Conservation (phyloP, 2,113 vertebrate genomes). For the Apteryx mantelli region DNA sequence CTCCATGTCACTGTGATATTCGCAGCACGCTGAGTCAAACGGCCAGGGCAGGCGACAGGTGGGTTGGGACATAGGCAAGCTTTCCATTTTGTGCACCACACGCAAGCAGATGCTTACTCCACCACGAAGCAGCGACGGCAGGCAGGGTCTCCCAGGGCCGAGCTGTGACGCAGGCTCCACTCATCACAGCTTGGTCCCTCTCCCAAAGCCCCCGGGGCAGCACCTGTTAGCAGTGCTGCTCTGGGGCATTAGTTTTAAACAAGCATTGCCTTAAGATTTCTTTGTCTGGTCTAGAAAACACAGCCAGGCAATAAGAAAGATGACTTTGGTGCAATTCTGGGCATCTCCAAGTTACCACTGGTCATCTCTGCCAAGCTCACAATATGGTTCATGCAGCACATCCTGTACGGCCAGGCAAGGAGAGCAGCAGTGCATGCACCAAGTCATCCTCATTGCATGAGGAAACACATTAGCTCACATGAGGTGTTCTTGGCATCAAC, state of each 20-base stretch:
- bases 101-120: conserved; percentile 27
- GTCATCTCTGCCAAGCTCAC: background rate
- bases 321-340: rapidly evolving
- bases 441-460: rapidly evolving
- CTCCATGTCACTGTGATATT: conserved; percentile 31
- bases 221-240: rapidly evolving
- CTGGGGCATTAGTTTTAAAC: background rate
- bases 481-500: background rate
- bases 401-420: too few species aligned
- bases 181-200: background rate
- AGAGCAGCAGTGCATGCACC: too few species aligned
- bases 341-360: background rate
- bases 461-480: background rate
- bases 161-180: rapidly evolving
- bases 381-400: background rate
- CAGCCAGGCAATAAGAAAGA: background rate
- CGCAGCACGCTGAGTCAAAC: conserved; percentile 38
- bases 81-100: background rate
- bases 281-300: background rate
- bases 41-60: background rate
- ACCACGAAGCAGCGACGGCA: conserved; percentile 11
- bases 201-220: background rate
- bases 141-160: background rate
- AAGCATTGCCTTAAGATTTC: background rate
- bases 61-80: background rate